phyloP scores from a whole-genome alignment of 2,888 invertebrate species.

The Melinaea marsaeus region DNA sequence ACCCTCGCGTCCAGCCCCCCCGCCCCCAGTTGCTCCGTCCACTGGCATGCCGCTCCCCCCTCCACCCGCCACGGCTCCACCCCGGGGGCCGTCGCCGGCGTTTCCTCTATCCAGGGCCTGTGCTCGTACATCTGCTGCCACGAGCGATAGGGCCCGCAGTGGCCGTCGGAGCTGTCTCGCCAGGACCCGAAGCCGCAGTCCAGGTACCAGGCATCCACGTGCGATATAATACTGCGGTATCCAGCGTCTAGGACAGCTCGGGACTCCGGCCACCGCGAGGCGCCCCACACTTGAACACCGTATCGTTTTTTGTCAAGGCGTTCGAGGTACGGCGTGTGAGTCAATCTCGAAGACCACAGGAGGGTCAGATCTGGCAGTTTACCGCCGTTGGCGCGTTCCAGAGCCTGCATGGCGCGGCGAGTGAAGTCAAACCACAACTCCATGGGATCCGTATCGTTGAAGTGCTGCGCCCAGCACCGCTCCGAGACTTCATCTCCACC shows the following conservation, averaged over 20 bases:
- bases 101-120: conserved; percentile 82
- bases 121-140: conserved; percentile 94
- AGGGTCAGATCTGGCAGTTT: conserved; percentile 77
- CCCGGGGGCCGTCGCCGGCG: conserved; percentile 49
- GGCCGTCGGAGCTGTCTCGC: conserved; percentile 89
- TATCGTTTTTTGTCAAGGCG: conserved; percentile 75
- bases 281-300: conserved; percentile 89
- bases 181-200: conserved; percentile 93
- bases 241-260: conserved; percentile 86
- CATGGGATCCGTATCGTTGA: conserved; percentile 86
- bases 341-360: conserved; percentile 88
- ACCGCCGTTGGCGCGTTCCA: conserved; percentile 80
- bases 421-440: conserved; percentile 89
- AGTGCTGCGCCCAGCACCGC: conserved; percentile 86
- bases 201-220: conserved; percentile 92
- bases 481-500: conserved; percentile 92
- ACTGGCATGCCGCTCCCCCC: conserved; percentile 90
- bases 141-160: conserved; percentile 91
- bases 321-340: conserved; percentile 83
- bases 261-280: conserved; percentile 89
- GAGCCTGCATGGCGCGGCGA: conserved; percentile 77
- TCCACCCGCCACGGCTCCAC: conserved; percentile 72
- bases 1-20: conserved; percentile 86
- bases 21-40: conserved; percentile 90
- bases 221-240: conserved; percentile 87